A percentile compares a stretch with the other conserved stretches of the same genome.
phyloP scores from a whole-genome alignment of 2,797 vertebrate genomes.

The Chlorospingus flavigularis region DNA sequence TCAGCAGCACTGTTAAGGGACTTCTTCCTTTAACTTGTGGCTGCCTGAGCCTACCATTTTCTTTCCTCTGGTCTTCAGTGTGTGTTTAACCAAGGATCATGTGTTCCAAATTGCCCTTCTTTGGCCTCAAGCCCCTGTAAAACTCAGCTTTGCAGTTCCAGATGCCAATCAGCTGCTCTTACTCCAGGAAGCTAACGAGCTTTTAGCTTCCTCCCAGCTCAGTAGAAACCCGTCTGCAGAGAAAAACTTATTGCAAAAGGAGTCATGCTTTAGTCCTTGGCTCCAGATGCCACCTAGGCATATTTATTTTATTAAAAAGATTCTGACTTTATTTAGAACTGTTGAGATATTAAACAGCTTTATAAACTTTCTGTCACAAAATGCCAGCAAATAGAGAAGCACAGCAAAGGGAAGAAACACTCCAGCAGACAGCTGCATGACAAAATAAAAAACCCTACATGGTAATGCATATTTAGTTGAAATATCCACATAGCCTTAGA shows the following conservation, averaged over 20 bases:
- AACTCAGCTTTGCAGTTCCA: constrained; percentile 11
- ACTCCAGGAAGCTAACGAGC: constrained; percentile 3
- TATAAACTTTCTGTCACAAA: background rate
- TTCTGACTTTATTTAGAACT: background rate
- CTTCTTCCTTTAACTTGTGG: background rate
- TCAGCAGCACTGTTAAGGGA: background rate
- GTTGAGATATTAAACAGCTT: background rate
- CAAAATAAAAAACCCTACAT: background rate
- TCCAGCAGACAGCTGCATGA: background rate
- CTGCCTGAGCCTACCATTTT: background rate
- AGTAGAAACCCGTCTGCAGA: background rate
- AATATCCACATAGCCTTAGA: background rate
- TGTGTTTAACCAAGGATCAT: constrained; percentile 1
- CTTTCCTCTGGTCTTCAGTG: constrained; percentile 1
- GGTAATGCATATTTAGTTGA: background rate
- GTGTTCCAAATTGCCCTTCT: constrained; percentile 2
- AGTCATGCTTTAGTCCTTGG: background rate
- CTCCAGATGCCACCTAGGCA: background rate
- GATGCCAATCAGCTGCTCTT: constrained; percentile 33
- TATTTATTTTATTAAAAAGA: background rate
- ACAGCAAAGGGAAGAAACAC: background rate
- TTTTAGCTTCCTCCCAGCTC: constrained; percentile 30
- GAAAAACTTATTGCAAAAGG: background rate
- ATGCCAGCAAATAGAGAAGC: background rate
- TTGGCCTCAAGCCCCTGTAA: background rate